Conservation (phyloP, 2,113 vertebrate genomes). For the Poecilia latipinna region DNA sequence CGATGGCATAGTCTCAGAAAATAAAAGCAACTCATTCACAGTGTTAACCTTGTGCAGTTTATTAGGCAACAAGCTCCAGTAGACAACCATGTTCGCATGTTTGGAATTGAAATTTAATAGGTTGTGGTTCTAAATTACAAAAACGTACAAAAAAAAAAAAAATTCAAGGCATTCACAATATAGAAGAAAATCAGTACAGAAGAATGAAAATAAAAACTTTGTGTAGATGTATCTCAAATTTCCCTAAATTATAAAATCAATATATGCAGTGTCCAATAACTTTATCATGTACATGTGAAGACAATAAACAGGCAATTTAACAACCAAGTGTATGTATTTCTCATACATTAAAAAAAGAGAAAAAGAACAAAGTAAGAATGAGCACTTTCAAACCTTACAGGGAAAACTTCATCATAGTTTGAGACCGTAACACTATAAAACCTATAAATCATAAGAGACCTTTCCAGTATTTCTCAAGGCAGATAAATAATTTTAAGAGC, state of each 20-base stretch:
- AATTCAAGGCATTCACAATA: neutral
- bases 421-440: neutral
- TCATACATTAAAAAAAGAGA: neutral
- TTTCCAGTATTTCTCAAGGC: neutral
- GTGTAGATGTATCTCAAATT: neutral
- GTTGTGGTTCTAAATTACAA: neutral
- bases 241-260: neutral
- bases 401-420: neutral
- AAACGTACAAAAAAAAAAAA: neutral
- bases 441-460: neutral
- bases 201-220: neutral
- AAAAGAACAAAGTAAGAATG: neutral
- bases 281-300: neutral
- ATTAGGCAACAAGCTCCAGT: neutral
- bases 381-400: neutral
- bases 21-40: neutral
- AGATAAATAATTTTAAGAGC: neutral
- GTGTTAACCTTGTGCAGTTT: neutral
- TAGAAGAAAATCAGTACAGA: neutral
- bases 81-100: neutral
- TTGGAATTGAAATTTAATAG: neutral
- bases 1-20: neutral
- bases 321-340: neutral
- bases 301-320: neutral
- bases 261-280: neutral